phyloP scores from a whole-genome alignment of 2,797 vertebrate genomes.

The Sebastes taczanowskii region DNA sequence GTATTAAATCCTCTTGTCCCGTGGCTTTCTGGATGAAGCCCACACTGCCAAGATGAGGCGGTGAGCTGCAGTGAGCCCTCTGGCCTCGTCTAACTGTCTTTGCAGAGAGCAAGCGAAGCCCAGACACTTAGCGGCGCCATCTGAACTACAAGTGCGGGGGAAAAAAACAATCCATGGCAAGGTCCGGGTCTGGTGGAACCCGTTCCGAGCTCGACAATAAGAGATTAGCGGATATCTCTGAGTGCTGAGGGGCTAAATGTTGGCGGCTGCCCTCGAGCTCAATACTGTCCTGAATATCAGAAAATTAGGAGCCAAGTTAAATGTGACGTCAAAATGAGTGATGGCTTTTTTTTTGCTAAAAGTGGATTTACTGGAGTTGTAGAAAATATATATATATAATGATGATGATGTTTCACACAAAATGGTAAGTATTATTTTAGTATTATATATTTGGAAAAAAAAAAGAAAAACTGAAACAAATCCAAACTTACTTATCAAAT shows the following conservation, averaged over 20 bases:
- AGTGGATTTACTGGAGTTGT: neutral
- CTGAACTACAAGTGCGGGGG: conserved; percentile 27
- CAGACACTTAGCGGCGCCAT: conserved; percentile 43
- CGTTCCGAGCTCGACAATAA: conserved; percentile 13
- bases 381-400: neutral
- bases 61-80: conserved; percentile 59
- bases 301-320: neutral
- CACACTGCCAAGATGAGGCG: conserved; percentile 63
- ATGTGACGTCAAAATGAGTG: neutral
- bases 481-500: neutral
- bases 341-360: neutral
- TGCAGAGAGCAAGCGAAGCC: conserved; percentile 41
- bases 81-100: conserved; percentile 61
- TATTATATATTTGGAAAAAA: neutral
- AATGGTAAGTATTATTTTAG: neutral
- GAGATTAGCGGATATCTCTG: conserved; percentile 21
- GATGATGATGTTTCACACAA: neutral
- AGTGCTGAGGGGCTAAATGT: neutral
- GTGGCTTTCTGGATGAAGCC: conserved; percentile 74
- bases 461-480: neutral
- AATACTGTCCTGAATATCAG: conserved; percentile 8
- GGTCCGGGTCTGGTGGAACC: neutral
- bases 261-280: neutral
- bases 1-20: conserved; percentile 78
- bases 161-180: neutral